A percentile compares a stretch with the other conserved stretches of the same genome.
phyloP scores from a whole-genome alignment of 2,888 invertebrate species.

The Mythimna lalbum region DNA sequence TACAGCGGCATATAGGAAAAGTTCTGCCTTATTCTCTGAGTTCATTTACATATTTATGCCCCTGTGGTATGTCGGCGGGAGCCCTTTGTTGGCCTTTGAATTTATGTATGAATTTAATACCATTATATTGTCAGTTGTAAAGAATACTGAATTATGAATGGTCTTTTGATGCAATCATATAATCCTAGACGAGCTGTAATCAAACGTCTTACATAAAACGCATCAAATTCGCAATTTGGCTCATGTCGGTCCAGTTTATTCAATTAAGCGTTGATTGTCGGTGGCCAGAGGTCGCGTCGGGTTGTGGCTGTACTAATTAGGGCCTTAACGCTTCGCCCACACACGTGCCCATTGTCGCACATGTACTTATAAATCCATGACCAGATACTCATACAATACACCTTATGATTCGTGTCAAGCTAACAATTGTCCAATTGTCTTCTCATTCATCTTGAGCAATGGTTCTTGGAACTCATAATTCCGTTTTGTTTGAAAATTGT shows the following conservation, averaged over 20 bases:
- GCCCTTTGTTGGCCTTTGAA: constrained; percentile 47
- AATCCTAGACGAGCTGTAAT: constrained; percentile 40
- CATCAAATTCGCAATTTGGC: constrained; percentile 79
- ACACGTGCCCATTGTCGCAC: constrained; percentile 77
- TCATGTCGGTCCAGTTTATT: constrained; percentile 85
- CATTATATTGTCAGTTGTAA: constrained; percentile 29
- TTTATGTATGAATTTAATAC: constrained; percentile 37
- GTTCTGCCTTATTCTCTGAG: constrained; percentile 73
- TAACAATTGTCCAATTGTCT: constrained; percentile 57
- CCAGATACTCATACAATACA: constrained; percentile 54
- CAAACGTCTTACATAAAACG: constrained; percentile 62
- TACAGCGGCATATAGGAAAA: constrained; percentile 75
- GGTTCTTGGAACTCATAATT: constrained; percentile 43
- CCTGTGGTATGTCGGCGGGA: constrained; percentile 45
- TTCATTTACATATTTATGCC: constrained; percentile 73
- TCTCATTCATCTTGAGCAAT: constrained; percentile 45
- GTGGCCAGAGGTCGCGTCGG: constrained; percentile 87
- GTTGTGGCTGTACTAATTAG: constrained; percentile 85
- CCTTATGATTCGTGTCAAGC: constrained; percentile 61
- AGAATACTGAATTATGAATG: constrained; percentile 33
- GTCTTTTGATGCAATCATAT: constrained; percentile 38
- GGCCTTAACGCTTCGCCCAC: constrained; percentile 83
- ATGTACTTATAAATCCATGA: constrained; percentile 69
- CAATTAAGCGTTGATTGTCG: constrained; percentile 86
- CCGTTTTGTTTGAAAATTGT: constrained; percentile 8